A percentile compares a stretch with the other conserved stretches of the same genome.
Evolutionary conservation across 1,140 invertebrate species (phyloP).

Genomic region (Zeugodacus cucurbitae): DNA sequence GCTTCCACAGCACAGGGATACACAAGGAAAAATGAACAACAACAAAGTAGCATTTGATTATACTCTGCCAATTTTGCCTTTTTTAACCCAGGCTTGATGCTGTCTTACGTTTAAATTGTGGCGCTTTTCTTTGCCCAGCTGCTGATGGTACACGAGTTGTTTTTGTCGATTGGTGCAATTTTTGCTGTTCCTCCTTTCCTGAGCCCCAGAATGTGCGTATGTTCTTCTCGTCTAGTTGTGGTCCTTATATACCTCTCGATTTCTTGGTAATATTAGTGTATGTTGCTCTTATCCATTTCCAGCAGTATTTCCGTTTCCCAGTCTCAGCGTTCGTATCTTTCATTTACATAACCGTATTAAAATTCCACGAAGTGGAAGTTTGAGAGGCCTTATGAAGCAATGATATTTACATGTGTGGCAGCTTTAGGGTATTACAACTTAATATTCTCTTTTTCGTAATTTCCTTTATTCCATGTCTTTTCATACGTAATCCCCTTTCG

Average conservation of each 20-base stretch:
- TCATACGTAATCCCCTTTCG: too few species aligned
- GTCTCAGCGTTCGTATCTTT: neutral
- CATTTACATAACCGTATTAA: conserved; percentile 19
- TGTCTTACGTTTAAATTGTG: neutral
- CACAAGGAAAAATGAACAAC: neutral
- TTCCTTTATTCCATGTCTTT: neutral
- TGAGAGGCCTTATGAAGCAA: neutral
- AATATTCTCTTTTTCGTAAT: neutral
- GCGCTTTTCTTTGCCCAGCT: neutral
- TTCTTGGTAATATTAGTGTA: neutral
- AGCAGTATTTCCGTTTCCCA: neutral
- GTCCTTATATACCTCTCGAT: neutral
- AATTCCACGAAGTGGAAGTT: neutral
- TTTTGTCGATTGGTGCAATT: neutral
- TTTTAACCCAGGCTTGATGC: neutral
- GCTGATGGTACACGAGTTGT: neutral
- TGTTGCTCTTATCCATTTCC: neutral
- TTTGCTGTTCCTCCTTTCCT: neutral
- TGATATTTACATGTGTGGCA: neutral
- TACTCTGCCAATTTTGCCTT: neutral
- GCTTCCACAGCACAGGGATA: neutral
- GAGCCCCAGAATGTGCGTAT: neutral
- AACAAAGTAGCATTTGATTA: conserved; percentile 7
- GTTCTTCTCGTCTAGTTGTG: neutral
- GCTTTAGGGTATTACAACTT: neutral